Percentiles rank a stretch among this genome's conserved stretches.
Conservation (phyloP, 2,113 vertebrate genomes). For the Silurus glanis region DNA sequence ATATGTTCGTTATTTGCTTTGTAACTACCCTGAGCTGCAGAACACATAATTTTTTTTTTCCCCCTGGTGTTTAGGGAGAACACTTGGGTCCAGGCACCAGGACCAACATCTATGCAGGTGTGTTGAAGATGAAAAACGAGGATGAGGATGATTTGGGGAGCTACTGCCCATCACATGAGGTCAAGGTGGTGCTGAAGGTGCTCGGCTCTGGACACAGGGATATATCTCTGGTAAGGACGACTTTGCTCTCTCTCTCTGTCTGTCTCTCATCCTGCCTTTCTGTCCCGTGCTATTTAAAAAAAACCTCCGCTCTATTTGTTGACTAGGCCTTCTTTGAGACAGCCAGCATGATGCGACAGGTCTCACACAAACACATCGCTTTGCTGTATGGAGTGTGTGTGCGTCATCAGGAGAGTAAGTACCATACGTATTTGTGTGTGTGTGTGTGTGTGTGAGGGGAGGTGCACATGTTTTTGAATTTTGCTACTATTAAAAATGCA, state of each 20-base stretch:
- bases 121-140: conserved; percentile 82
- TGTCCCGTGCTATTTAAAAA: background rate
- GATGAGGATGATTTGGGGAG: conserved; percentile 73
- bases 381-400: conserved; percentile 93
- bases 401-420: conserved; percentile 91
- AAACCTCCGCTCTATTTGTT: conserved; percentile 19
- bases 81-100: conserved; percentile 91
- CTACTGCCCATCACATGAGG: conserved; percentile 77
- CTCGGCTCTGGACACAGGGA: conserved; percentile 92
- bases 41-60: background rate
- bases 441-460: background rate
- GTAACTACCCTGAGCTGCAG: background rate
- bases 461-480: background rate
- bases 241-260: background rate
- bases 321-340: conserved; percentile 94
- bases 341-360: conserved; percentile 95
- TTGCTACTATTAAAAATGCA: background rate
- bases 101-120: conserved; percentile 90
- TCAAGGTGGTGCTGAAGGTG: conserved; percentile 95
- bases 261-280: background rate
- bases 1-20: background rate
- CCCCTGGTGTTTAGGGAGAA: conserved; percentile 75
- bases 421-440: background rate
- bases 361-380: conserved; percentile 95
- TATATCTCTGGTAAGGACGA: conserved; percentile 86